These are phyloP conservation scores for Corapipo altera DNA, from an alignment of 2,113 vertebrate species.

Conservation along the genomic window DNA sequence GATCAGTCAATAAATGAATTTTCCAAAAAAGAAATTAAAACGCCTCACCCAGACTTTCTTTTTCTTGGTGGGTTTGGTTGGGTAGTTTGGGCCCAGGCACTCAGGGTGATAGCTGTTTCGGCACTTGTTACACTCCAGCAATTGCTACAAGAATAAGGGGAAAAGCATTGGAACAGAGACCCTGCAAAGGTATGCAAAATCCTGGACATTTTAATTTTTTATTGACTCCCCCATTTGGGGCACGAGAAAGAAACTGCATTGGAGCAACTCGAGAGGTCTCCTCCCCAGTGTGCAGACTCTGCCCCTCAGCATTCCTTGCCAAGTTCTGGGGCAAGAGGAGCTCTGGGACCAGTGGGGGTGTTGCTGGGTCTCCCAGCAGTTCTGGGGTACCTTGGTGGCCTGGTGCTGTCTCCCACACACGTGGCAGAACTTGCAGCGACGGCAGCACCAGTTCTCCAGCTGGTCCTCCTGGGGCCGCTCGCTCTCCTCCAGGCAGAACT, in stretches of 20 bases:
- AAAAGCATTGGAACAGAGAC: neutral
- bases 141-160: conserved; percentile 73
- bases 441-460: conserved; percentile 99
- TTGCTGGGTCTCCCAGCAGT: neutral
- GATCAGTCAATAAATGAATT: neutral
- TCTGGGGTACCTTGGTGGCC: conserved; percentile 87
- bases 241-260: neutral
- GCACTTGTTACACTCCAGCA: conserved; percentile 99
- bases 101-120: conserved; percentile 99
- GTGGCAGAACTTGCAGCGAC: conserved; percentile 95
- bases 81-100: conserved; percentile 99
- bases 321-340: neutral
- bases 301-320: neutral
- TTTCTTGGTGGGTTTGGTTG: conserved; percentile 96
- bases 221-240: neutral
- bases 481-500: conserved; percentile 94
- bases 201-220: neutral
- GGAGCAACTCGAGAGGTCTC: neutral
- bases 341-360: neutral
- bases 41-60: conserved; percentile 94
- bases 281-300: neutral
- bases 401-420: conserved; percentile 95
- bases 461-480: conserved; percentile 96
- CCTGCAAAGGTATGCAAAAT: neutral
- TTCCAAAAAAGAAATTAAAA: neutral